Base-by-base conservation (phyloP, 2,113 vertebrate species). In the Lamprotornis superbus region DNA sequence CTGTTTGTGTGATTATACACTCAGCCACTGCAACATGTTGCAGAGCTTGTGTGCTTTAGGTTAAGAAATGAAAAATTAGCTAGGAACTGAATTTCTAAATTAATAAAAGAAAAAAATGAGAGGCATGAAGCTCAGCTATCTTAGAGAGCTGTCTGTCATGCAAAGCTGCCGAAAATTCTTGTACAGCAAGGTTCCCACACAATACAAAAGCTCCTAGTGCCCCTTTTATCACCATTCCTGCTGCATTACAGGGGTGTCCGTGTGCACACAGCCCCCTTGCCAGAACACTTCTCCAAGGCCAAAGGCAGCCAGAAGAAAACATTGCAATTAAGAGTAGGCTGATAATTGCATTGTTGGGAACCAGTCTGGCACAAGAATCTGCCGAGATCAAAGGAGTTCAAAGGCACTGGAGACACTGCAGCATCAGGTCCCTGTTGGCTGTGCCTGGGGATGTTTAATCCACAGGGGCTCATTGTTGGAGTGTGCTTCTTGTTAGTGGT, bases 301-400 rank as follows among this genome's bases (percentile, higher is more conserved):
- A 81, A 30, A 91, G 75, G 89, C 93, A 91, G 93, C 57, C 78
- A 89, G 82, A 18, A 87, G 90, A 94, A 95, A 84, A 25, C 76
- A 5, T 24, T 88, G 94, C 94, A 90, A 89, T 96, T 96, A 96
- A 94, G 79, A n/a, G 31, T 10, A 68, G 85, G n/a, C 85, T 89
- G 88, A 56, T 95, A 94, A 95, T 96, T 93, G 95, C 88, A 64
- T 95, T 95, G 90, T 96, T 89, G 83, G 73, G 88, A 93, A 28
- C 63, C 95, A 92, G 76, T 92, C 93, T 95, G 92, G 95, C 94
- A 95, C 92, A 74, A 94, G 90, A 83, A 92, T 90, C 50, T 59
- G 55, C 79, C 1, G 6, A 86, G 88, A 95, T 96, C 92, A 96
- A 94, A 95, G 64, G 82, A 61, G 49, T 53, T 93, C 74, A 76